These are phyloP conservation scores for Nomada ferruginata DNA, from an alignment of 2,888 invertebrate species.

Conservation along the genomic window DNA sequence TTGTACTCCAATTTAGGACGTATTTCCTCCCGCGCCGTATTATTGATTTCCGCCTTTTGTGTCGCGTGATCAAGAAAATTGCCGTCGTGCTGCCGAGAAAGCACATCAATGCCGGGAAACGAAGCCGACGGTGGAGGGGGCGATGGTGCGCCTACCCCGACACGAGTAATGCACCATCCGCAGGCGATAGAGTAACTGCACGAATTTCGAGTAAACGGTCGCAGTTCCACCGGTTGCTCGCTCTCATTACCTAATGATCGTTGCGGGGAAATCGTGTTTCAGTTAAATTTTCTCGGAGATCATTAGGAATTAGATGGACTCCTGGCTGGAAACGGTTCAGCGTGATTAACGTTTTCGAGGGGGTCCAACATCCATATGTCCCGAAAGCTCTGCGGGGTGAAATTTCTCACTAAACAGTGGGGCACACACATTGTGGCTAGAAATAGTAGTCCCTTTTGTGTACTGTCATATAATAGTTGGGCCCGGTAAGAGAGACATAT, in stretches of 20 bases:
- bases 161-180: slow-evolving; percentile 59
- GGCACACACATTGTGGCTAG: not conserved
- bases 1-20: slow-evolving; percentile 50
- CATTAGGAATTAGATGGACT: not conserved
- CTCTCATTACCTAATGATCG: slow-evolving; percentile 59
- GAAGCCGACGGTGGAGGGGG: slow-evolving; percentile 43
- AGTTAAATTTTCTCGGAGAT: slow-evolving; percentile 10
- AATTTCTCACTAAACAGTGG: not conserved
- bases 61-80: slow-evolving; percentile 78
- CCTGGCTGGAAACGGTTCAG: no score
- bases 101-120: slow-evolving; percentile 71
- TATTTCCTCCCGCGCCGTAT: slow-evolving; percentile 48
- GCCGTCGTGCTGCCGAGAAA: slow-evolving; percentile 71
- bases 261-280: not conserved
- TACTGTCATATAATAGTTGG: not conserved
- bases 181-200: slow-evolving; percentile 54
- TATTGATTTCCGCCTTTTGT: slow-evolving; percentile 75
- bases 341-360: not conserved
- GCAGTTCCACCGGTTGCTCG: slow-evolving; percentile 28
- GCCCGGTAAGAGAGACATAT: not conserved
- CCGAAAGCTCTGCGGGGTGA: no score
- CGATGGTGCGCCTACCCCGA: slow-evolving; percentile 60
- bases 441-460: not conserved
- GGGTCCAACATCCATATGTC: not conserved
- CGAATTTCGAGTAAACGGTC: slow-evolving; percentile 29